phyloP scores from a whole-genome alignment of 2,797 vertebrate genomes.

The Catharus ustulatus region DNA sequence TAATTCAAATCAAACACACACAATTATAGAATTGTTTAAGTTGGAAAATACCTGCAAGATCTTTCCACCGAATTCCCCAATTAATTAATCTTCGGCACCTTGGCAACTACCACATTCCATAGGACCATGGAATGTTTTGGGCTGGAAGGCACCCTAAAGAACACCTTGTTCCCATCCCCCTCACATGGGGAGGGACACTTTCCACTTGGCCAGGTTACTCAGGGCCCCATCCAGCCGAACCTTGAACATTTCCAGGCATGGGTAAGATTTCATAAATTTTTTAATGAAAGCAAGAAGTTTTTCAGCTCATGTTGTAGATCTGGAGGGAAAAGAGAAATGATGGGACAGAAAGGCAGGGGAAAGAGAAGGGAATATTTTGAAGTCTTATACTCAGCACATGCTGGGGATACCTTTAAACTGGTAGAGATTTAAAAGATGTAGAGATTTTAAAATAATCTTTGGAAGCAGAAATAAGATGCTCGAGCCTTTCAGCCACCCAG shows the following conservation, averaged over 20 bases:
- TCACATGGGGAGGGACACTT: neutral
- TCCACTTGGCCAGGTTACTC: neutral
- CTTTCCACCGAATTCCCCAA: neutral
- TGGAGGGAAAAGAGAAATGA: neutral
- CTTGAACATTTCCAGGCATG: neutral
- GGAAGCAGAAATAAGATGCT: neutral
- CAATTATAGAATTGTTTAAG: neutral
- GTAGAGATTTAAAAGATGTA: slow-evolving; percentile 64
- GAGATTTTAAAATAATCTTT: slow-evolving; percentile 66
- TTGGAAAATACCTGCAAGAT: neutral
- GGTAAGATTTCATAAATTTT: neutral
- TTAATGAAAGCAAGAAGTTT: neutral
- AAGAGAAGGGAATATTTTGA: neutral
- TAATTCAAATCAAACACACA: neutral
- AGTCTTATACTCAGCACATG: neutral
- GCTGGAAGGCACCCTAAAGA: neutral
- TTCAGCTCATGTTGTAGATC: neutral
- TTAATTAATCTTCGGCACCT: neutral
- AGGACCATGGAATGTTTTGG: neutral
- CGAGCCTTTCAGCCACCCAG: neutral
- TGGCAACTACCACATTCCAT: neutral
- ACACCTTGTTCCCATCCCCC: neutral
- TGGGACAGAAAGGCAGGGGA: neutral
- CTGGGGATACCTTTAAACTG: slow-evolving; percentile 18
- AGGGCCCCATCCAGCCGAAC: neutral